Evolutionary conservation across 2,888 invertebrate species (phyloP).

Genomic region (Parascotia fuliginaria): DNA sequence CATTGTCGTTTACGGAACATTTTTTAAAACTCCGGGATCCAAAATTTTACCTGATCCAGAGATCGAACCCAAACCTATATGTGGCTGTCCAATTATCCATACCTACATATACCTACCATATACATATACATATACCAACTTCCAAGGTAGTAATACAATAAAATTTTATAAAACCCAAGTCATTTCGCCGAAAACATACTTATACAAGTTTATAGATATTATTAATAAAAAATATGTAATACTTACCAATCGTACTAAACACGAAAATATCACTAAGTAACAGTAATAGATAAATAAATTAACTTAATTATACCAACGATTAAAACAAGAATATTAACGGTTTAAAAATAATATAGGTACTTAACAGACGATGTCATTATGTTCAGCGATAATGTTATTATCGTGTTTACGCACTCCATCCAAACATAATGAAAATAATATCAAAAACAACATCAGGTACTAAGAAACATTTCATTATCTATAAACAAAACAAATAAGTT

Average conservation of each 20-base stretch:
- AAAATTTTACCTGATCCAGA: too few species aligned
- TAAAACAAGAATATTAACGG: not conserved
- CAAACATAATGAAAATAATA: constrained; percentile 22
- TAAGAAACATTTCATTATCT: constrained; percentile 6
- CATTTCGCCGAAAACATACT: too few species aligned
- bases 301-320: not conserved
- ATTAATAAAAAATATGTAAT: not conserved
- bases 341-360: constrained; percentile 1
- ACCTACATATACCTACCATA: too few species aligned
- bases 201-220: too few species aligned
- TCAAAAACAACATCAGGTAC: constrained; percentile 12
- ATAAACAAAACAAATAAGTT: not conserved
- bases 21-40: too few species aligned
- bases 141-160: too few species aligned
- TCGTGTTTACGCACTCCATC: constrained; percentile 32
- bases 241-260: not conserved
- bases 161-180: too few species aligned
- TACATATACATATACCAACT: too few species aligned
- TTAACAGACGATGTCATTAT: constrained; percentile 1
- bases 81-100: too few species aligned
- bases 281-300: too few species aligned
- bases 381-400: constrained; percentile 22
- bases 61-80: too few species aligned
- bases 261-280: not conserved
- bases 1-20: too few species aligned